phyloP scores from a whole-genome alignment of 2,797 vertebrate genomes.

The Malacoraja senta region DNA sequence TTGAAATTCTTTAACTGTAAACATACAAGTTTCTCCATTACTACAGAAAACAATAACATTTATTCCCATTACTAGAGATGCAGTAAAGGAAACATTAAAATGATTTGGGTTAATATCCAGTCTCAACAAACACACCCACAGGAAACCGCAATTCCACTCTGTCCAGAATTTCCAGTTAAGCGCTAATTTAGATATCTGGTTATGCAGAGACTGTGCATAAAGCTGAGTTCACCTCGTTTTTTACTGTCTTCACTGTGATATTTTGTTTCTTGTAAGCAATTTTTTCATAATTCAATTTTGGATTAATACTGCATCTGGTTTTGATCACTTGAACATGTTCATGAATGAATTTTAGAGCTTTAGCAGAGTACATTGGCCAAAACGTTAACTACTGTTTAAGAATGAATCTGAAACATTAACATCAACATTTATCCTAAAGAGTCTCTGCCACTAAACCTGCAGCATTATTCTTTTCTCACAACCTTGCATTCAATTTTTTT shows the following conservation, averaged over 20 bases:
- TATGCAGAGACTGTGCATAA: neutral
- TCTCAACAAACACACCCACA: slow-evolving; percentile 8
- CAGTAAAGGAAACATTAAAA: slow-evolving; percentile 27
- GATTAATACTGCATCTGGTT: slow-evolving; percentile 6
- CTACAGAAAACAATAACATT: neutral
- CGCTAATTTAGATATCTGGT: neutral
- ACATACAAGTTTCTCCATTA: neutral
- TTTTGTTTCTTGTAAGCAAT: neutral
- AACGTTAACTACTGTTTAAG: neutral
- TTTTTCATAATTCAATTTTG: neutral
- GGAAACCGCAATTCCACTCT: slow-evolving; percentile 10
- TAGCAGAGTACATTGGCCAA: neutral
- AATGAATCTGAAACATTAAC: neutral
- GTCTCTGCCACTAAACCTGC: neutral
- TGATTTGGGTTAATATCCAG: neutral
- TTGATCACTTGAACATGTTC: neutral
- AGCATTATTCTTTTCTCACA: neutral
- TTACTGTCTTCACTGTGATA: neutral
- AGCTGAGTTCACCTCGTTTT: neutral
- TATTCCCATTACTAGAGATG: neutral
- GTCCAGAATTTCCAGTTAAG: neutral
- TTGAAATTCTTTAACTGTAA: neutral
- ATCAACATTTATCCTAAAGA: neutral
- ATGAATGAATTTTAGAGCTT: neutral
- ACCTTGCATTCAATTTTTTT: neutral